Evolutionary conservation across 2,888 invertebrate species (phyloP).

Genomic region (Suillia variegata): DNA sequence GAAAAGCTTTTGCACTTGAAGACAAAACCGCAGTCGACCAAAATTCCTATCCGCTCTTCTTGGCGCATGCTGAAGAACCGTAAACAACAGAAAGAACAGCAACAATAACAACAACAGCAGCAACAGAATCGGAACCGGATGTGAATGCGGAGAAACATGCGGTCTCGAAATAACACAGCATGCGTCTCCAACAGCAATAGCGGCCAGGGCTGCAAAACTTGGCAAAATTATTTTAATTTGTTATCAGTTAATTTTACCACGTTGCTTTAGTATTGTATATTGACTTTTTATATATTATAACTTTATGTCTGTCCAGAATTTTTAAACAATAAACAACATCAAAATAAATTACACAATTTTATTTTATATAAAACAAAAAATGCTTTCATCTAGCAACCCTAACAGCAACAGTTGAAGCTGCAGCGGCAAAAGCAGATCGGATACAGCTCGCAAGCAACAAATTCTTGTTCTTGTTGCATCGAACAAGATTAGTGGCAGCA

Average conservation of each 20-base stretch:
- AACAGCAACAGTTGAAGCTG: neutral
- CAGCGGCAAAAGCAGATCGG: neutral
- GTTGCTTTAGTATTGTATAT: too few species aligned
- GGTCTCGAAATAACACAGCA: slow-evolving; percentile 11
- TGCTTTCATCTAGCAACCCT: too few species aligned
- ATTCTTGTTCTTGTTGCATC: slow-evolving; percentile 40
- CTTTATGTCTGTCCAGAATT: too few species aligned
- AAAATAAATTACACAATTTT: neutral
- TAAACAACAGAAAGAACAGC: slow-evolving; percentile 2
- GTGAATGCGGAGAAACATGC: neutral
- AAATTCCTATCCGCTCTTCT: too few species aligned
- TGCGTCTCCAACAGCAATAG: slow-evolving; percentile 29
- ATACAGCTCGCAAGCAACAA: neutral
- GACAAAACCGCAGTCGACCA: slow-evolving; percentile 49
- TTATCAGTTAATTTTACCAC: too few species aligned
- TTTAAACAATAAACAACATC: too few species aligned
- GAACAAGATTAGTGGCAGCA: slow-evolving; percentile 53
- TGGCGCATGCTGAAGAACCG: neutral
- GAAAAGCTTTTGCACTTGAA: slow-evolving; percentile 53
- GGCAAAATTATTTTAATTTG: too few species aligned
- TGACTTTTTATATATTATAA: too few species aligned
- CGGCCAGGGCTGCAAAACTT: slow-evolving; percentile 36
- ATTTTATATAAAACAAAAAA: neutral
- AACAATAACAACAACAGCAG: neutral
- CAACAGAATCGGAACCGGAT: neutral